A percentile compares a stretch with the other conserved stretches of the same genome.
Conservation (phyloP, 2,888 invertebrate species). For the Dynastes grantii region DNA sequence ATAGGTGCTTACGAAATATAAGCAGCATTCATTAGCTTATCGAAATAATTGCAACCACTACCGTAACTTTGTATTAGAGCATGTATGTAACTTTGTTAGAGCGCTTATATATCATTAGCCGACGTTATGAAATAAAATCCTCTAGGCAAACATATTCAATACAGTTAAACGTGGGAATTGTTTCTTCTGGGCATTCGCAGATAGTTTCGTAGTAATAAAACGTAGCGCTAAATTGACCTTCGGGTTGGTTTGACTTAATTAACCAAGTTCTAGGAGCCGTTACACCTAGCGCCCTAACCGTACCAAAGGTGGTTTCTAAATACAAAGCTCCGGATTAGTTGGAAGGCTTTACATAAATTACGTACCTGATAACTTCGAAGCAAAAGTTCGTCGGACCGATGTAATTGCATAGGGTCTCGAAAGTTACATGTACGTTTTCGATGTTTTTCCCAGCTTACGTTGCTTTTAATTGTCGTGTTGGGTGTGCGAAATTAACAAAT, state of each 20-base stretch:
- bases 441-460: not conserved
- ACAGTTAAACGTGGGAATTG: slow-evolving; percentile 28
- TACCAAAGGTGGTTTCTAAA: slow-evolving; percentile 40
- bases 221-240: slow-evolving; percentile 55
- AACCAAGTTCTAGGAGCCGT: slow-evolving; percentile 53
- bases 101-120: not conserved
- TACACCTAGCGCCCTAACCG: slow-evolving; percentile 36
- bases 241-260: slow-evolving; percentile 56
- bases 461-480: not conserved
- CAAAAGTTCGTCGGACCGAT: slow-evolving; percentile 26
- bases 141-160: slow-evolving; percentile 23
- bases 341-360: slow-evolving; percentile 47
- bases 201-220: slow-evolving; percentile 51
- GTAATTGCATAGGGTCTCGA: slow-evolving; percentile 29
- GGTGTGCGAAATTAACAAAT: not conserved
- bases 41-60: not conserved
- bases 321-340: slow-evolving; percentile 45
- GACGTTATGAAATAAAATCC: slow-evolving; percentile 32
- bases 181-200: slow-evolving; percentile 45
- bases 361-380: slow-evolving; percentile 29
- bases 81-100: not conserved
- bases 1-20: not conserved
- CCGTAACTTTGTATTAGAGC: not conserved
- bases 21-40: not conserved
- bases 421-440: slow-evolving; percentile 1